These are phyloP conservation scores for Cyphomyrus discorhynchus DNA, from an alignment of 2,113 vertebrate species.

Conservation along the genomic window DNA sequence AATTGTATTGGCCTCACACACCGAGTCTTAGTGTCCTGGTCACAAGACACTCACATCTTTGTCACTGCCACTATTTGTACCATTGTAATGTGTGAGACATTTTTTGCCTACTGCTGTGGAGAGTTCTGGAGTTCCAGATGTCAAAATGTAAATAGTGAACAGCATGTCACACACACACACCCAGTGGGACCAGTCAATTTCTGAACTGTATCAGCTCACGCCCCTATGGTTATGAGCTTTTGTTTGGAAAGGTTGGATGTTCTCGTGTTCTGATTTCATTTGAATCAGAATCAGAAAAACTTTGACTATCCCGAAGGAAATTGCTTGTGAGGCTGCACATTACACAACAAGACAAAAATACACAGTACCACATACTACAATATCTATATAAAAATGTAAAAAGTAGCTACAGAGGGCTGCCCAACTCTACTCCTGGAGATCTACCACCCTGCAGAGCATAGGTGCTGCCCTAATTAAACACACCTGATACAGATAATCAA, in stretches of 20 bases:
- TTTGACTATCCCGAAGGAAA: neutral
- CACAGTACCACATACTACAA: neutral
- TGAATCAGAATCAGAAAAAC: neutral
- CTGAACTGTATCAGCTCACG: neutral
- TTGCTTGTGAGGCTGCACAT: neutral
- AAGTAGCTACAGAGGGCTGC: too few relatives aligned
- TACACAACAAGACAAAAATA: neutral
- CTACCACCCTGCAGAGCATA: too few relatives aligned
- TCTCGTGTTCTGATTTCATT: neutral
- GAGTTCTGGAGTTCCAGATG: neutral
- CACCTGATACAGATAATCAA: too few relatives aligned
- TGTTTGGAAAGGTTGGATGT: neutral
- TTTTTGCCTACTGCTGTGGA: neutral
- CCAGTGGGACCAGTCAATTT: neutral
- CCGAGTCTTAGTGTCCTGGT: neutral
- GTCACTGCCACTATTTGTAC: neutral
- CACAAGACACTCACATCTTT: neutral
- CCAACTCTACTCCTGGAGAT: too few relatives aligned
- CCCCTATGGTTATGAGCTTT: neutral
- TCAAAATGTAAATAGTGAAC: neutral
- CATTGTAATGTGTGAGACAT: neutral
- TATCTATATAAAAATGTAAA: neutral
- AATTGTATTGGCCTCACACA: neutral
- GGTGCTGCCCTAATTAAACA: too few relatives aligned
- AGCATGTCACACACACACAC: neutral